Conservation (phyloP, 2,888 invertebrate species). For the Sthenelais limicola region DNA sequence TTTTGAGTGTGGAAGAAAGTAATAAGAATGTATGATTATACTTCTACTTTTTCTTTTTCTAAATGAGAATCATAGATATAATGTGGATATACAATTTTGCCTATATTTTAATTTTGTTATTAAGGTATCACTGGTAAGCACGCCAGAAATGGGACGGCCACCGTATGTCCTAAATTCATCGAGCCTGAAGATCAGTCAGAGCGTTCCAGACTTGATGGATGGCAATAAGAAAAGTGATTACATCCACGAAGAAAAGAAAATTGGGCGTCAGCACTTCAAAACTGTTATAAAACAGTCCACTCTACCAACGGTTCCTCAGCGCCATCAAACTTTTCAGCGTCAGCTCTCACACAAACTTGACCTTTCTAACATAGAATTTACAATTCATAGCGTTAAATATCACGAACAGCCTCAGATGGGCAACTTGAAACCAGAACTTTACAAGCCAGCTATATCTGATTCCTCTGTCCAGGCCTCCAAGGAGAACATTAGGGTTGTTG, state of each 20-base stretch:
- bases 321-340: slow-evolving; percentile 86
- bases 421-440: slow-evolving; percentile 68
- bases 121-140: slow-evolving; percentile 16
- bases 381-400: slow-evolving; percentile 75
- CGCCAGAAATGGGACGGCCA: slow-evolving; percentile 23
- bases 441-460: slow-evolving; percentile 73
- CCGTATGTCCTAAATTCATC: background rate
- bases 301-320: slow-evolving; percentile 84
- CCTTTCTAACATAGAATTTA: slow-evolving; percentile 85
- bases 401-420: slow-evolving; percentile 66
- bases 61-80: too few species aligned
- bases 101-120: too few species aligned
- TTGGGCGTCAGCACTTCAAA: slow-evolving; percentile 55
- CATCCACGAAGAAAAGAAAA: slow-evolving; percentile 44
- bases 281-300: slow-evolving; percentile 86
- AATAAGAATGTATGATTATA: too few species aligned
- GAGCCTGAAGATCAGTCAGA: slow-evolving; percentile 61
- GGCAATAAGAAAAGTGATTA: slow-evolving; percentile 39
- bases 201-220: slow-evolving; percentile 64
- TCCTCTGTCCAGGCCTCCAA: background rate
- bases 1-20: too few species aligned
- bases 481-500: slow-evolving; percentile 41
- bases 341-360: slow-evolving; percentile 86
- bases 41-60: too few species aligned
- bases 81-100: too few species aligned